These are phyloP conservation scores for Dipodomys stephensi DNA, from an alignment of 2,113 vertebrate species.

Conservation along the genomic window DNA sequence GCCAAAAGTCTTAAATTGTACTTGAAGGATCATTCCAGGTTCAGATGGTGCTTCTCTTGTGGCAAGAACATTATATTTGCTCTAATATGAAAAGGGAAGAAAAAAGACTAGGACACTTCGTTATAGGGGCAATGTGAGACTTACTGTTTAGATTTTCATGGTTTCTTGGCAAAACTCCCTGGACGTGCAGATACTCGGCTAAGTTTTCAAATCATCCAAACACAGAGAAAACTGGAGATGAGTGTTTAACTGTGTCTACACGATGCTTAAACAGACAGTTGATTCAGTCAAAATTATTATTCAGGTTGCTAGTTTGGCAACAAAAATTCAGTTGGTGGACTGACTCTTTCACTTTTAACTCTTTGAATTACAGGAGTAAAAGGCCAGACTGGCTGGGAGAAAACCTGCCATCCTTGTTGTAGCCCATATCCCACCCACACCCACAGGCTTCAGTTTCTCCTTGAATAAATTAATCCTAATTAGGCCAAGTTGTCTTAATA, in stretches of 20 bases:
- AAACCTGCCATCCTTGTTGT: constrained; percentile 7
- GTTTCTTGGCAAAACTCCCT: constrained; percentile 63
- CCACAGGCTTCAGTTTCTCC: background rate
- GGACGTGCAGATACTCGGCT: constrained; percentile 60
- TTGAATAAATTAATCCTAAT: constrained; percentile 16
- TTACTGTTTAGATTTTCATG: constrained; percentile 72
- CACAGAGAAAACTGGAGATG: constrained; percentile 69
- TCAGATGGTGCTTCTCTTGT: constrained; percentile 44
- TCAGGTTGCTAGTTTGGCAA: constrained; percentile 73
- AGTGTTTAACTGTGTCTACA: constrained; percentile 67
- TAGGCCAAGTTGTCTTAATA: background rate
- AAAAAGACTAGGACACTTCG: constrained; percentile 29
- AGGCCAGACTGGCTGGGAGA: background rate
- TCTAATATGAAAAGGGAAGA: constrained; percentile 40
- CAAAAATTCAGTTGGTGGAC: constrained; percentile 12
- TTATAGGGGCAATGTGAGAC: constrained; percentile 42
- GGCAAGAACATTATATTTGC: constrained; percentile 58
- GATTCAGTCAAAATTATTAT: constrained; percentile 75
- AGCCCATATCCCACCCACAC: background rate
- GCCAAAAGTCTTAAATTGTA: constrained; percentile 40
- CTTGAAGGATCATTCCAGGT: background rate
- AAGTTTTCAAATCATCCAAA: constrained; percentile 72
- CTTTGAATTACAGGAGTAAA: constrained; percentile 46
- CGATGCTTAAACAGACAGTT: constrained; percentile 70
- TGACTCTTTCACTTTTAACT: constrained; percentile 65